Base-by-base conservation (phyloP, 2,888 invertebrate genomes). In the Yponomeuta cagnagella region DNA sequence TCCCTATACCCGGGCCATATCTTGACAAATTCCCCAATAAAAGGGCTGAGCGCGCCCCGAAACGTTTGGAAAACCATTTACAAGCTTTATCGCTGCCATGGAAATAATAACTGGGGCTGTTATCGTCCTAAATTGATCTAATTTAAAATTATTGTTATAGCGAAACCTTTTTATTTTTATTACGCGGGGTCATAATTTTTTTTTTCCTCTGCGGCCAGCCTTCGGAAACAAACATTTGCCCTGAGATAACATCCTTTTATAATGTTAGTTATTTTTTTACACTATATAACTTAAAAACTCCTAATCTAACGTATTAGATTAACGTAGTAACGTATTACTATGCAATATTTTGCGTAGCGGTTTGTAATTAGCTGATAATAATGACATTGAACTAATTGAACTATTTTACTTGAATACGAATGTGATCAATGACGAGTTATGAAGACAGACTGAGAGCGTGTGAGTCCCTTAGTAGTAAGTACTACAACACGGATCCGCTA, bases 21-120 rank as follows among this genome's bases (percentile, higher is more conserved):
- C 90, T 88, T 90, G 90, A 91, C 90, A 91, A 90, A 90, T 89
- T 87, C 84, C 89, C 83, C 84, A 89, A 90, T 91, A 91, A 90
- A 90, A 90, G 86, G 86, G 84, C 88, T 85, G 85, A 82, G 82
- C 83, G 86, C 84, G 83, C 87, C 82, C 85, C 84, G 83, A 87
- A 85, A 84, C 89, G 88, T 90, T 90, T 87, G 90, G 88, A 90
- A 90, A 90, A 88, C 90, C 89, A 90, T 91, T 90, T 87, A 88
- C 89, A 89, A 90, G 89, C 83, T 90, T 91, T 91, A 90, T 90
- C 87, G 89, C 81, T 84, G 88, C 90, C 82, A 89, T 90, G 89
- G 89, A 90, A 91, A 90, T 90, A 90, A 90, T 91, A 90, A 89
- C 89, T 86, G 87, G 80, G 82, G 88, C 89, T 88, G 88, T 89